Evolutionary conservation across 1,140 invertebrate genomes (phyloP).

Genomic region (Bombus superbus): DNA sequence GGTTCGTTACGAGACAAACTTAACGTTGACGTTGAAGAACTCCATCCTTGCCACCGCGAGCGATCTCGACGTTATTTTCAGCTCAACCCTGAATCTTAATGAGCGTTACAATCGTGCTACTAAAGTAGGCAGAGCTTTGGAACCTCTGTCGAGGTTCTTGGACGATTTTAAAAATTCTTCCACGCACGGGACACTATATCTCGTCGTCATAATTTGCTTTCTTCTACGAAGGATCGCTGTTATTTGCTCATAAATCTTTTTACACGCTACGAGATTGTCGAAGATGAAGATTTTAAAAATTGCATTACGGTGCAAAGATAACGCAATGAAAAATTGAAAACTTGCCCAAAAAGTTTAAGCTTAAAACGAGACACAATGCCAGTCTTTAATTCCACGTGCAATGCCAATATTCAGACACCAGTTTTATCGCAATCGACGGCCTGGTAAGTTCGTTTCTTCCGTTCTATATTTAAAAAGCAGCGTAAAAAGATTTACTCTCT

Average conservation of each 20-base stretch:
- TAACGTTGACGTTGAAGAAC: conserved; percentile 10
- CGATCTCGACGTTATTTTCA: conserved; percentile 35
- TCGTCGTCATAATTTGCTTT: not conserved
- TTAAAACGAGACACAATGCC: not conserved
- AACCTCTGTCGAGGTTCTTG: not conserved
- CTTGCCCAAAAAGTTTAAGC: not conserved
- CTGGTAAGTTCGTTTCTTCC: not conserved
- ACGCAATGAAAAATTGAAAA: not conserved
- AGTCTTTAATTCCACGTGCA: not conserved
- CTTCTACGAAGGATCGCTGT: no score
- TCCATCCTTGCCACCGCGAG: not conserved
- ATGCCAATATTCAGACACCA: not conserved
- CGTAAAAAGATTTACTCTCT: conserved; percentile 10
- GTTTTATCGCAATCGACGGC: not conserved
- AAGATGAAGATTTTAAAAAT: not conserved
- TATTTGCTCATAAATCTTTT: not conserved
- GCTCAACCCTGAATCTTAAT: conserved; percentile 45
- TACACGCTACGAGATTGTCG: not conserved
- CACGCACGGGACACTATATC: not conserved
- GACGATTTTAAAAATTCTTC: conserved; percentile 12
- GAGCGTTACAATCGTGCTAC: conserved; percentile 33
- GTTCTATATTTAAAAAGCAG: not conserved
- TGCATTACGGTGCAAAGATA: no score
- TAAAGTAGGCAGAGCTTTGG: not conserved
- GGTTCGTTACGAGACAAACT: conserved; percentile 4